Evolutionary conservation across 2,113 vertebrate species (phyloP), one percentile per base, ranked within the genome.

Genomic region (Cyprinodon variegatus): DNA sequence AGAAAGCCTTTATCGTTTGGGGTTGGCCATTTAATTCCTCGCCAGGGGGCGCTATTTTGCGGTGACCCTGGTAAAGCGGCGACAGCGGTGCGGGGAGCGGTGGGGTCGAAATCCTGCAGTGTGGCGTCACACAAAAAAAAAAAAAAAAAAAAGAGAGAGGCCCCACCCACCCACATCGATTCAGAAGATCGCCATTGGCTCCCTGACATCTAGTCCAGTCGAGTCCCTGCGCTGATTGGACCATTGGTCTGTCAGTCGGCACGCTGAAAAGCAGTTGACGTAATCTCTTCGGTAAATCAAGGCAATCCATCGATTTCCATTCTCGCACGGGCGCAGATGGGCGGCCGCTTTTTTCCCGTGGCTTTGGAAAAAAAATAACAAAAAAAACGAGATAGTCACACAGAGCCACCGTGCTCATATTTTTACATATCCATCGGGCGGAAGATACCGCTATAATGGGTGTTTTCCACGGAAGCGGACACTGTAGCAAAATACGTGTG

Each of bases 261-360:
- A 39, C 6, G 59, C 77, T 66, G 78, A 69, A 71, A 85, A 88
- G 86, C 86, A 89, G 93, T 92, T 95, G 94, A 95, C 94, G 94
- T 95, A 94, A 95, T 94, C 92, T 90, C 86, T 89, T 89, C 82
- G 85, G 89, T 94, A 90, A 94, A 94, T 91, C 94, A 87, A 89
- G 91, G 83, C 92, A 65, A 86, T 90, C 86, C 77, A 91, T 92
- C 91, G 87, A 88, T 91, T 91, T 91, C 77, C 63, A 75, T 80
- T 70, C 82, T 83, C 82, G 89, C 86, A 45, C 67, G 83, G 77
- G 84, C 82, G 82, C 83, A 75, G 75, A 75, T 66, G 86, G 74
- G 78, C 86, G 78, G 84, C 83, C 78, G 65, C 81, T 60, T 57
- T 57, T 53, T 57, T 86, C 76, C 76, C 40, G 74, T 70, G 78